Evolutionary conservation across 2,888 invertebrate species (phyloP).

Genomic region (Parnassius glacialis): DNA sequence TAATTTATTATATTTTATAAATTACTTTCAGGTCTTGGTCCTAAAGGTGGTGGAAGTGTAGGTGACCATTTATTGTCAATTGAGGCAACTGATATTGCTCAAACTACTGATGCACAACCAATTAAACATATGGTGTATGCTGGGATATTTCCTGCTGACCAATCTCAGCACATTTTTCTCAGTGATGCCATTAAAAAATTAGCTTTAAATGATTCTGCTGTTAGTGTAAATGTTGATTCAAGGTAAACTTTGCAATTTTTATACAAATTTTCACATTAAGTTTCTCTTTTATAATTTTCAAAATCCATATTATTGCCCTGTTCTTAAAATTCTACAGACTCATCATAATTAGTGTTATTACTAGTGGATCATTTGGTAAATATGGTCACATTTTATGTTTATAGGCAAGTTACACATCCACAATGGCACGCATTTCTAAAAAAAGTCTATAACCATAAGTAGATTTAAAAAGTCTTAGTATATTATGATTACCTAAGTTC

Average conservation of each 20-base stretch:
- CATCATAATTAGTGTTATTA: too few species aligned
- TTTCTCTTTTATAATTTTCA: neutral
- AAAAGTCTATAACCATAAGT: too few species aligned
- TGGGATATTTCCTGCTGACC: constrained; percentile 92
- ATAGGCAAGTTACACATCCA: too few species aligned
- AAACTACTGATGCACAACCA: constrained; percentile 42
- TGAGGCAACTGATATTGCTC: constrained; percentile 46
- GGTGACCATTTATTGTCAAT: constrained; percentile 65
- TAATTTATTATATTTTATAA: neutral
- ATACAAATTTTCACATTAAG: neutral
- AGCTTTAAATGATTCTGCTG: constrained; percentile 96
- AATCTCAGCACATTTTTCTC: constrained; percentile 88
- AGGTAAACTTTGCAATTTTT: constrained; percentile 79
- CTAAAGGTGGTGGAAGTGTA: constrained; percentile 69
- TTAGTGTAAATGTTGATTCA: constrained; percentile 89
- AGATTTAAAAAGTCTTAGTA: too few species aligned
- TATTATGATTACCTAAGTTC: too few species aligned
- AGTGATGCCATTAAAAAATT: constrained; percentile 93
- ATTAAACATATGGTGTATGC: constrained; percentile 77
- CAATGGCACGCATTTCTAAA: too few species aligned
- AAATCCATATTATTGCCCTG: too few species aligned
- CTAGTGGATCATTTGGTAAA: too few species aligned
- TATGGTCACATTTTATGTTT: too few species aligned
- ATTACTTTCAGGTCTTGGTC: constrained; percentile 61
- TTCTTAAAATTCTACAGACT: too few species aligned